phyloP scores from a whole-genome alignment of 2,797 vertebrate genomes.

The Micropoecilia bifurca region DNA sequence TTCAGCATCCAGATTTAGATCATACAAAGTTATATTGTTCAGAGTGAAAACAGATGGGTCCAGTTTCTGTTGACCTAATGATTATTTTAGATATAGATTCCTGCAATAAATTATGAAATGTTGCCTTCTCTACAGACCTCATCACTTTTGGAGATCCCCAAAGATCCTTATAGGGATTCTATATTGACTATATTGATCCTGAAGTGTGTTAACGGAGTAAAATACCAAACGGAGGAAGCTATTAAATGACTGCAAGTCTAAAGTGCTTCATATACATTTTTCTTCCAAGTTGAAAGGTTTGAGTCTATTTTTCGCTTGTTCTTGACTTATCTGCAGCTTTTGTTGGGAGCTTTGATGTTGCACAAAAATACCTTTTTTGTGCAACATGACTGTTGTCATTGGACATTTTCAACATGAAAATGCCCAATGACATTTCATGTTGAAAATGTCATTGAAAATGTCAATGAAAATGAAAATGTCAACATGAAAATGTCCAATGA shows the following conservation, averaged over 20 bases:
- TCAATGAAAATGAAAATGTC: too few relatives aligned
- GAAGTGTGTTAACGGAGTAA: background rate
- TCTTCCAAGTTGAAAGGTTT: background rate
- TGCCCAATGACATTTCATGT: too few relatives aligned
- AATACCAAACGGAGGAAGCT: background rate
- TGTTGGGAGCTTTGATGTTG: background rate
- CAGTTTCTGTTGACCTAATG: background rate
- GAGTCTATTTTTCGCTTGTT: background rate
- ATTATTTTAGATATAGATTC: background rate
- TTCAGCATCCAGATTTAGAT: conserved; percentile 50
- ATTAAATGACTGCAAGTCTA: background rate
- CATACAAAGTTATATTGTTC: conserved; percentile 34
- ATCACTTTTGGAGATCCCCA: background rate
- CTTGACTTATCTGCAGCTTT: background rate
- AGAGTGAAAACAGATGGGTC: conserved; percentile 21
- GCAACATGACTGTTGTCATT: too few relatives aligned
- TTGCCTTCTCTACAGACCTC: background rate
- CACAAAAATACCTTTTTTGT: background rate
- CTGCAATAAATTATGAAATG: background rate
- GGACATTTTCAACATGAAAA: too few relatives aligned
- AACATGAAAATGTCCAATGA: too few relatives aligned
- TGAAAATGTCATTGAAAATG: too few relatives aligned
- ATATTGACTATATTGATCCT: background rate
- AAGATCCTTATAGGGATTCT: background rate
- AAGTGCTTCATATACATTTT: background rate